These are phyloP conservation scores for Drosophila littoralis DNA, from an alignment of 1,140 invertebrate genomes.

Conservation along the genomic window DNA sequence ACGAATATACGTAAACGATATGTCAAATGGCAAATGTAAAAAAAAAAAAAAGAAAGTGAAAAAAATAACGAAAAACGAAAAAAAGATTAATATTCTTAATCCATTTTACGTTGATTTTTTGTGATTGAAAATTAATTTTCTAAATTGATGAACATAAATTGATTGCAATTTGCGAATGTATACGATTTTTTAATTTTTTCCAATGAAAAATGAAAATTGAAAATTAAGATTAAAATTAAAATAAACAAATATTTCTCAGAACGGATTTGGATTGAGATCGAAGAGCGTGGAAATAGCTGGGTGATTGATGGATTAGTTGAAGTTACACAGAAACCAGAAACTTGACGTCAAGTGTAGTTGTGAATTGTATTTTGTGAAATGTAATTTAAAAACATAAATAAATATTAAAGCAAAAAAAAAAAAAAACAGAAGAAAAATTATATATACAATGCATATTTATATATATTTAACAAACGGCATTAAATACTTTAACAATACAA, in stretches of 20 bases:
- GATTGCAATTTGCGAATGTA: conserved; percentile 82
- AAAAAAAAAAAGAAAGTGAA: conserved; percentile 49
- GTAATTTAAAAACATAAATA: conserved; percentile 76
- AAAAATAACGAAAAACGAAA: conserved; percentile 34
- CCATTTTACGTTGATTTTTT: conserved; percentile 71
- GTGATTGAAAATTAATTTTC: conserved; percentile 80
- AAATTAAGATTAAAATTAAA: conserved; percentile 45
- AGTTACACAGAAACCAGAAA: conserved; percentile 61
- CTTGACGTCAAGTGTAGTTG: conserved; percentile 82
- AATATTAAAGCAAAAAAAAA: conserved; percentile 49
- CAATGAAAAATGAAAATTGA: conserved; percentile 51
- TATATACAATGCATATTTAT: conserved; percentile 80
- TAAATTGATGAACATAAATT: conserved; percentile 73
- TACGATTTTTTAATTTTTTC: conserved; percentile 81
- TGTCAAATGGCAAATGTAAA: conserved; percentile 50
- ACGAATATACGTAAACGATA: conserved; percentile 79
- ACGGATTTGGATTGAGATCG: conserved; percentile 57
- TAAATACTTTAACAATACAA: conserved; percentile 65
- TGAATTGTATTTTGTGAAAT: conserved; percentile 84
- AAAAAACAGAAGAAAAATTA: conserved; percentile 60
- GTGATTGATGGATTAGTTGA: conserved; percentile 66
- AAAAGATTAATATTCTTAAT: conserved; percentile 50
- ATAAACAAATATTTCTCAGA: conserved; percentile 62
- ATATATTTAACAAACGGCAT: conserved; percentile 52
- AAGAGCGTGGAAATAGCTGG: conserved; percentile 40